These are phyloP conservation scores for Notarius quadriscutis DNA, from an alignment of 2,113 vertebrate species.

Conservation along the genomic window DNA sequence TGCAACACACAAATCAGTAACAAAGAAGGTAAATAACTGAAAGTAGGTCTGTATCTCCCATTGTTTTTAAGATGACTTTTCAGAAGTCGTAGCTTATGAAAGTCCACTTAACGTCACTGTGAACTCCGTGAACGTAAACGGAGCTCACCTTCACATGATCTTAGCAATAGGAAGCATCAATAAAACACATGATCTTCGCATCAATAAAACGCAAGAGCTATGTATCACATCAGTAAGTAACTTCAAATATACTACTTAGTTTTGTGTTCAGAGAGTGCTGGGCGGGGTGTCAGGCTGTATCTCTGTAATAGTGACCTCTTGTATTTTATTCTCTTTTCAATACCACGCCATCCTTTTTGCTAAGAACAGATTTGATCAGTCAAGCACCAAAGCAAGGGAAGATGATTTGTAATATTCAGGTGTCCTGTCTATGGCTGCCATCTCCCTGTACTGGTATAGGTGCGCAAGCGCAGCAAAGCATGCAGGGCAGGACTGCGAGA, in stretches of 20 bases:
- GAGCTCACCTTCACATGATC: neutral
- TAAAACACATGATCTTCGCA: neutral
- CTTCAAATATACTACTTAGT: neutral
- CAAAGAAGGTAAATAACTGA: neutral
- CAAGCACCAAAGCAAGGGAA: neutral
- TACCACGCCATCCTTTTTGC: neutral
- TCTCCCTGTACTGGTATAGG: slow-evolving; percentile 69
- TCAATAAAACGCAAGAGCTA: neutral
- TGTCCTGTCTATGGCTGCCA: neutral
- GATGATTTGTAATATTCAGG: neutral
- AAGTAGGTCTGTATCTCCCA: neutral
- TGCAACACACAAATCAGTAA: neutral
- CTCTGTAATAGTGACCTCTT: no score
- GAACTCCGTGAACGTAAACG: neutral
- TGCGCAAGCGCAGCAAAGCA: slow-evolving; percentile 95
- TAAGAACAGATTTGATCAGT: neutral
- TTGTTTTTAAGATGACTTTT: neutral
- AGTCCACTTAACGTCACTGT: neutral
- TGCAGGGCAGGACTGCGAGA: slow-evolving; percentile 91
- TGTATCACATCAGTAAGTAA: neutral
- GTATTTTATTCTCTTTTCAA: neutral
- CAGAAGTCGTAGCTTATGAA: neutral
- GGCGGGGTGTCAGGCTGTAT: neutral
- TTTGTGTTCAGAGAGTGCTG: neutral
- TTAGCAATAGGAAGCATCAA: neutral